Conservation (phyloP, 2,888 invertebrate genomes). For the Nebria salina region DNA sequence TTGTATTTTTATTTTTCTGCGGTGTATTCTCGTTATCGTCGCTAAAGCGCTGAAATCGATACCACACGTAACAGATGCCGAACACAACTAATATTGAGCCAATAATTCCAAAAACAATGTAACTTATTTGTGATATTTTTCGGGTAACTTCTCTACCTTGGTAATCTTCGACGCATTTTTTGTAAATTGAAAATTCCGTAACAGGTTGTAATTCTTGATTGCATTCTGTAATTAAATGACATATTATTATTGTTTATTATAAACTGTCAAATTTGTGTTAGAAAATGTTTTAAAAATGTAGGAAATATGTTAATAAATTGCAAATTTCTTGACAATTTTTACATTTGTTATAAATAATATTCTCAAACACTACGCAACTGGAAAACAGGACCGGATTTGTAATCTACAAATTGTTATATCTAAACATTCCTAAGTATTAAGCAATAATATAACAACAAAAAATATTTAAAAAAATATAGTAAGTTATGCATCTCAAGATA, state of each 20-base stretch:
- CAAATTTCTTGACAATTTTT: background rate
- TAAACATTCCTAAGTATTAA: too few species aligned
- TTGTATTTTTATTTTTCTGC: background rate
- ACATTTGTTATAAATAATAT: background rate
- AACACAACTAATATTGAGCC: slow-evolving; percentile 24
- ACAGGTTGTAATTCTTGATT: slow-evolving; percentile 31
- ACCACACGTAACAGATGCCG: slow-evolving; percentile 37
- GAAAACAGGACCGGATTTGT: background rate
- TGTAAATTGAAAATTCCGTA: slow-evolving; percentile 24
- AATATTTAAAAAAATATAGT: too few species aligned
- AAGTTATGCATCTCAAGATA: too few species aligned
- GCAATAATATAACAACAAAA: too few species aligned
- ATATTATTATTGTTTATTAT: background rate
- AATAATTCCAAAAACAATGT: slow-evolving; percentile 37
- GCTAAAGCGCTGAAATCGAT: slow-evolving; percentile 32
- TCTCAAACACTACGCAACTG: background rate
- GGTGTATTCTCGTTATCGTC: slow-evolving; percentile 25
- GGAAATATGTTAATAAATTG: background rate
- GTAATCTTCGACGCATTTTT: slow-evolving; percentile 33
- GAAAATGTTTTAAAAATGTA: background rate
- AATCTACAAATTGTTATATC: too few species aligned
- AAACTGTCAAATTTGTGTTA: background rate
- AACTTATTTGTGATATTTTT: slow-evolving; percentile 20
- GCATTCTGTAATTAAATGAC: slow-evolving; percentile 30
- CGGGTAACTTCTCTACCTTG: slow-evolving; percentile 24